A percentile compares a stretch with the other conserved stretches of the same genome.
These are phyloP conservation scores for Ceryle rudis DNA, from an alignment of 2,797 vertebrate genomes.

Conservation along the genomic window DNA sequence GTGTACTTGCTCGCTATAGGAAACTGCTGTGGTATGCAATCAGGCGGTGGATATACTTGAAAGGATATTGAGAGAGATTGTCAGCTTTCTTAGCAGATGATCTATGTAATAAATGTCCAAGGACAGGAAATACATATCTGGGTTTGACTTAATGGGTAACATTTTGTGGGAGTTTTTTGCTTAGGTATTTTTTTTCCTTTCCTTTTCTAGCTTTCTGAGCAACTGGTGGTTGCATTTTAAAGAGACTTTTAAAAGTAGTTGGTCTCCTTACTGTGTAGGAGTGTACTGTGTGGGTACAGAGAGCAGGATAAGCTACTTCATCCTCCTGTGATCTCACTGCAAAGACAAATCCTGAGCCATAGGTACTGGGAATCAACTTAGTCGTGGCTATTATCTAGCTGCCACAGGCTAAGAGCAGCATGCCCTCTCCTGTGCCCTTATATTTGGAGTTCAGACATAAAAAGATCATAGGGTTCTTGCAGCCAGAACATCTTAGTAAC, in stretches of 20 bases:
- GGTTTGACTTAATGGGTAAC: background rate
- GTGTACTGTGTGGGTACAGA: background rate
- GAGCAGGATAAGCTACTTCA: background rate
- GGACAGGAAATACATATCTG: background rate
- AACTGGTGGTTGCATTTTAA: background rate
- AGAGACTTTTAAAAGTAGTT: background rate
- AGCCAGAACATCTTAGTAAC: background rate
- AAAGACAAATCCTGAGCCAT: background rate
- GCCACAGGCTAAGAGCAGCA: background rate
- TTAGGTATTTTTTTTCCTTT: background rate
- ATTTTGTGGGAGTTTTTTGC: background rate
- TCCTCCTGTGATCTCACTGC: background rate
- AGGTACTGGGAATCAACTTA: background rate
- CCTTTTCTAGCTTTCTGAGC: background rate
- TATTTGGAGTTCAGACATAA: background rate
- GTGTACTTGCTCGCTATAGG: rapidly evolving
- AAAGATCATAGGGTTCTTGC: background rate
- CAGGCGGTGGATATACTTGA: background rate
- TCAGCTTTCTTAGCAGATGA: background rate
- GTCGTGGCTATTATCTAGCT: background rate
- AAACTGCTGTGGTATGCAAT: background rate
- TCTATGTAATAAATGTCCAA: background rate
- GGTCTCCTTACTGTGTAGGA: background rate
- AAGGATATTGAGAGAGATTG: background rate
- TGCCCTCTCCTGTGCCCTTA: background rate